phyloP scores from a whole-genome alignment of 2,113 vertebrate species.

The Eulacestoma nigropectus region DNA sequence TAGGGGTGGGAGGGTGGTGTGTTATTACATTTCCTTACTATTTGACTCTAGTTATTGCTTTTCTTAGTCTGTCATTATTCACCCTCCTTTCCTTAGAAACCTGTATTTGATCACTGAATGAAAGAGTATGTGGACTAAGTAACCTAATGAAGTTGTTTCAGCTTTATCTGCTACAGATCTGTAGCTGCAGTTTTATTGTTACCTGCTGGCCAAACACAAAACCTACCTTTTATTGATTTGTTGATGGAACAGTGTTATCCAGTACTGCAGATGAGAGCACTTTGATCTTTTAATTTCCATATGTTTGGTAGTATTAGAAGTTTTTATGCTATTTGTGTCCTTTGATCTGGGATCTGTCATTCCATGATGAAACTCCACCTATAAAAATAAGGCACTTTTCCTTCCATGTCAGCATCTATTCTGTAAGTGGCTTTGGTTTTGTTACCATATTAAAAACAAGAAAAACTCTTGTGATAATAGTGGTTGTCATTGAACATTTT shows the following conservation, averaged over 20 bases:
- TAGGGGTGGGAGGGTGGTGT: background rate
- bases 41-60: background rate
- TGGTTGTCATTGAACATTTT: background rate
- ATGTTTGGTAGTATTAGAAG: background rate
- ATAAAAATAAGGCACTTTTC: background rate
- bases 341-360: background rate
- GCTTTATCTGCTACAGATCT: background rate
- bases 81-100: background rate
- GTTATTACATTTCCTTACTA: background rate
- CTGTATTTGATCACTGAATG: background rate
- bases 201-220: background rate
- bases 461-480: background rate
- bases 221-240: background rate
- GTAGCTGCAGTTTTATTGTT: background rate
- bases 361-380: background rate
- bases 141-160: background rate
- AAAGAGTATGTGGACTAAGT: background rate
- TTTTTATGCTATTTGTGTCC: background rate
- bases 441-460: background rate
- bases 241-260: background rate
- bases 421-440: background rate
- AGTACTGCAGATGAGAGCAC: background rate
- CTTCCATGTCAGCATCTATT: background rate
- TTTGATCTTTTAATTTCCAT: constrained; percentile 1
- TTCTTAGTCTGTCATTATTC: background rate